Percentiles rank a stretch among this genome's conserved stretches.
Evolutionary conservation across 2,888 invertebrate species (phyloP).

Genomic region (Polymixis flavicincta): DNA sequence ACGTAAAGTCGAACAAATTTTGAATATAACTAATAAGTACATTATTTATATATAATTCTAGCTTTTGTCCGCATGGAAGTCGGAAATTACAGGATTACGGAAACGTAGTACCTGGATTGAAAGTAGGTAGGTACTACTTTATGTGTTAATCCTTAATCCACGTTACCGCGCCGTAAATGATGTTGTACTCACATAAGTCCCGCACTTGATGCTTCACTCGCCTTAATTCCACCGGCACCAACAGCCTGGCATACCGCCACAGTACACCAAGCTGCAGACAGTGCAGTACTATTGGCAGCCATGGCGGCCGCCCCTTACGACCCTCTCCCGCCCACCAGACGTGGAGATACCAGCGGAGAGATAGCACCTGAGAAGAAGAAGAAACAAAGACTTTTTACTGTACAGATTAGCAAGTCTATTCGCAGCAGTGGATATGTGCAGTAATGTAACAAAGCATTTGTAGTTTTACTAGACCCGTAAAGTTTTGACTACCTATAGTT

Average conservation of each 20-base stretch:
- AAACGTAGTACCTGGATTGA: too few relatives aligned
- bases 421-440: too few relatives aligned
- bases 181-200: constrained; percentile 89
- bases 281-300: constrained; percentile 91
- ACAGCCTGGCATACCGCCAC: constrained; percentile 96
- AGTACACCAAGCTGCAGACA: constrained; percentile 93
- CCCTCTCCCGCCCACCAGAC: constrained; percentile 86
- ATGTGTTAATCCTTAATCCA: too few relatives aligned
- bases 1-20: neutral
- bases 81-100: too few relatives aligned
- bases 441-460: neutral
- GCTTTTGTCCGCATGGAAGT: too few relatives aligned
- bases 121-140: too few relatives aligned
- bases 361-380: constrained; percentile 89
- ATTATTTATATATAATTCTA: too few relatives aligned
- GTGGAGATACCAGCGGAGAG: constrained; percentile 94
- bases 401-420: neutral
- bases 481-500: neutral
- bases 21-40: neutral
- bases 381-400: neutral
- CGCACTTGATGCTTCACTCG: constrained; percentile 96
- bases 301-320: constrained; percentile 84
- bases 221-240: constrained; percentile 95
- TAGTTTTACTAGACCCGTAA: neutral
- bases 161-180: too few relatives aligned